Evolutionary conservation across 2,888 invertebrate genomes (phyloP), one percentile per base, ranked within the genome.

Genomic region (Noctua fimbriata): DNA sequence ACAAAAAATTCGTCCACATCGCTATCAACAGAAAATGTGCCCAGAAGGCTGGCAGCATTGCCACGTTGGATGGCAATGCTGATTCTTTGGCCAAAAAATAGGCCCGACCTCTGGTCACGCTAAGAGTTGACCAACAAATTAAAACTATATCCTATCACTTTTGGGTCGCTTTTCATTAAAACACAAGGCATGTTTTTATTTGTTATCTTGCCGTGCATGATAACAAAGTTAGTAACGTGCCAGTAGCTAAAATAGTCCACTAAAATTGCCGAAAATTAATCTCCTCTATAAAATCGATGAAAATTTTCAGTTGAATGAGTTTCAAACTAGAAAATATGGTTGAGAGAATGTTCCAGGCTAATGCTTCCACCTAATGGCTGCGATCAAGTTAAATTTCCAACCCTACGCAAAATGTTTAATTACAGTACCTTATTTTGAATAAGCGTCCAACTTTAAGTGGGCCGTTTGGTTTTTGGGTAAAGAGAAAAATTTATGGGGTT

Each of bases 251-350:
- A 78, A 28, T 36, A 60, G 12, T 65, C 1, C 10, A 58, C 52
- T 52, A 65, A 58, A 58, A 67, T 69, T 36, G 2, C 32, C 58
- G 21, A 79, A 78, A 65, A 60, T 70, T 83, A n/a, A 79, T 79
- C 21, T 65, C 44, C 12, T 70, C 58, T 47, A 84, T 73, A 70
- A 73, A 66, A 79, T 79, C 58, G 58, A 70, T 84, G 69, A 66
- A 82, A 76, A 66, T 73, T 79, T 79, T 67, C 84, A 71, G 44
- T 74, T 73, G 65, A 84, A 71, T 32, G 55, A 72, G 60, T 82
- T 84, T 73, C 36, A 71, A 55, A 82, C 71, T 78, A 63, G 52
- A 67, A 79, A 82, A 66, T 84, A 73, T 82, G 79, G 69, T 63
- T 63, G 52, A 73, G 79, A 36, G 69, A 73, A 66, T 70, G 71